phyloP scores from a whole-genome alignment of 2,888 invertebrate species.

The Podabrus alpinus region DNA sequence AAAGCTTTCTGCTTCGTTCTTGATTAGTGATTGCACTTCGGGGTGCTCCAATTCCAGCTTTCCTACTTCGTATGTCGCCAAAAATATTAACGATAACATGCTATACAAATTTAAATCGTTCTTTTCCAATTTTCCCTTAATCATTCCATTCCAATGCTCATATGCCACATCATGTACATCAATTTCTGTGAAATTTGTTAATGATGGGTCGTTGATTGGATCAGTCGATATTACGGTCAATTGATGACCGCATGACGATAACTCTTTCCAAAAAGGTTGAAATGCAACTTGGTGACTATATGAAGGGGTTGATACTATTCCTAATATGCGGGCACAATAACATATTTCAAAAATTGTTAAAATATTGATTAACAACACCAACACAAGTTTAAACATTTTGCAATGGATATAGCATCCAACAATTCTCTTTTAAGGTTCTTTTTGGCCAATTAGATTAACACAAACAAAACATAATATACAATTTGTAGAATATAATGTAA shows the following conservation, averaged over 20 bases:
- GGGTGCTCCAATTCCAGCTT: background rate
- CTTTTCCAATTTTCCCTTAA: background rate
- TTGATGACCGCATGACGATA: slow-evolving; percentile 25
- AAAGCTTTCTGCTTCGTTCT: background rate
- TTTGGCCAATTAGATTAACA: too few species aligned
- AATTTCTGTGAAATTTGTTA: background rate
- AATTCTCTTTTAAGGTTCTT: too few species aligned
- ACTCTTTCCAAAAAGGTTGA: slow-evolving; percentile 39
- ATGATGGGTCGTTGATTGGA: background rate
- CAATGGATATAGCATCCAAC: too few species aligned
- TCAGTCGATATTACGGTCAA: background rate
- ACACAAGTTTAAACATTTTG: background rate
- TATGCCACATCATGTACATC: background rate
- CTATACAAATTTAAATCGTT: too few species aligned
- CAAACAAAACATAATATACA: too few species aligned
- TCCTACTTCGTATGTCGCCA: background rate
- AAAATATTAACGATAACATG: background rate
- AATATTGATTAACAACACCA: background rate
- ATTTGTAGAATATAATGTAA: too few species aligned
- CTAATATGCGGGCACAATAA: background rate
- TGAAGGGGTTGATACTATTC: slow-evolving; percentile 31
- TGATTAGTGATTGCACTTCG: background rate
- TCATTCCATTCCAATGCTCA: background rate
- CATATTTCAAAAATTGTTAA: background rate
- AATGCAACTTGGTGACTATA: slow-evolving; percentile 42